Percentiles rank a stretch among this genome's conserved stretches.
Conservation (phyloP, 1,140 invertebrate species). For the Bombus confusus region DNA sequence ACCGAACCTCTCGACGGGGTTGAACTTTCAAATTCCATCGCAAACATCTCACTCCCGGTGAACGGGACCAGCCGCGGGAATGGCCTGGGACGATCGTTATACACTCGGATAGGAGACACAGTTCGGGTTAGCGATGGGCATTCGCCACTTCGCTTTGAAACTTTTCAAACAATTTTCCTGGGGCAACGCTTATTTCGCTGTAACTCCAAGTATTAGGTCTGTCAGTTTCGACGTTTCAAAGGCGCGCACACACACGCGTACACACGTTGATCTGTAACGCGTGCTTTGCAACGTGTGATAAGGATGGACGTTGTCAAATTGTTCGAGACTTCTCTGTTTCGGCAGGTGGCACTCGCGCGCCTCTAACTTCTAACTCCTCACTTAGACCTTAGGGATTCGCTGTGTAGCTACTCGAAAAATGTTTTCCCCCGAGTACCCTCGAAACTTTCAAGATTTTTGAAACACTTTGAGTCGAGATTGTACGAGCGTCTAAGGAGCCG, state of each 20-base stretch:
- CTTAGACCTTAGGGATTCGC: not conserved
- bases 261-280: not conserved
- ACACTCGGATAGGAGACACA: conserved; percentile 14
- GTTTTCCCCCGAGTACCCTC: not conserved
- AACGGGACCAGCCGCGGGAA: conserved; percentile 1
- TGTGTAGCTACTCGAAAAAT: not conserved
- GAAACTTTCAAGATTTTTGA: conserved; percentile 19
- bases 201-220: too few species aligned
- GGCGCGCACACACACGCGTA: too few species aligned
- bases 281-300: too few species aligned
- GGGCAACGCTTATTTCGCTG: too few species aligned
- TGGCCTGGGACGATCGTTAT: conserved; percentile 11
- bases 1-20: conserved; percentile 54
- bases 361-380: not conserved
- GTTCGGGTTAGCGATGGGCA: conserved; percentile 23
- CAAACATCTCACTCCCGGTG: conserved; percentile 56
- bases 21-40: conserved; percentile 64
- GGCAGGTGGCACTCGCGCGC: not conserved
- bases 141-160: not conserved
- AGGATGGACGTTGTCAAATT: not conserved
- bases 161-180: not conserved
- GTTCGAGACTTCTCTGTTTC: not conserved
- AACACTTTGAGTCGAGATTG: not conserved
- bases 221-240: not conserved
- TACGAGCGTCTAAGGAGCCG: not conserved